Evolutionary conservation across 2,888 invertebrate species (phyloP), one percentile per base, ranked within the genome.

Genomic region (Amphipyra tragopoginis): DNA sequence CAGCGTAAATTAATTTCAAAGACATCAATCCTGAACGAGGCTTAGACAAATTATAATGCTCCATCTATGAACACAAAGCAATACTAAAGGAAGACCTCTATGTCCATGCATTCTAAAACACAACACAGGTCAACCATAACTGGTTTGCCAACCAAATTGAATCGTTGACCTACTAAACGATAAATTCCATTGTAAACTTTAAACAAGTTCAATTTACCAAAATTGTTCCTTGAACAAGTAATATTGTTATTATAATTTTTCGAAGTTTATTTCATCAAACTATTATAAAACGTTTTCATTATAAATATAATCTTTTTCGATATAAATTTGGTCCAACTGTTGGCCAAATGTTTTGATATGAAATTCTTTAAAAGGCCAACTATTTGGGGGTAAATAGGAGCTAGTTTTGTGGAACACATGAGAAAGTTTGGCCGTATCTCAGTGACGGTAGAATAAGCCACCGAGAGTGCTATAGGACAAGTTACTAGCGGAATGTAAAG

Each of bases 371-470:
- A 62, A 61, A 58, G 68, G 64, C 64, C 49, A 8, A 51, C 51
- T 59, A 67, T 83, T 79, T 59, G 52, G 69, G 67, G 65, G 79
- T 82, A 82, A 80, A 80, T 82, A 81, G 72, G 75, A 75, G 65
- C 62, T 57, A 61, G 64, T 60, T 71, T 66, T 65, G 67, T 21
- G 38, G 52, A 75, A 66, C 74, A 61, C 72, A 85, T 84, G 86
- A 75, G 77, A 84, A 88, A 88, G 81, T 88, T 88, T 82, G 66
- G 72, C 66, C 84, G 80, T 88, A 83, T 86, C 83, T 86, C 84
- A 83, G 78, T 65, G 65, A 73, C 61, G 77, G 65, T 63, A 77
- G 80, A 81, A 82, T 83, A 82, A 81, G 77, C 79, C 54, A 71
- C 72, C 61, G 71, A 71, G 65, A 48, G 55, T 51, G 38, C 14